Evolutionary conservation across 1,140 invertebrate genomes (phyloP).

Genomic region (Panagrolaimus sp.): DNA sequence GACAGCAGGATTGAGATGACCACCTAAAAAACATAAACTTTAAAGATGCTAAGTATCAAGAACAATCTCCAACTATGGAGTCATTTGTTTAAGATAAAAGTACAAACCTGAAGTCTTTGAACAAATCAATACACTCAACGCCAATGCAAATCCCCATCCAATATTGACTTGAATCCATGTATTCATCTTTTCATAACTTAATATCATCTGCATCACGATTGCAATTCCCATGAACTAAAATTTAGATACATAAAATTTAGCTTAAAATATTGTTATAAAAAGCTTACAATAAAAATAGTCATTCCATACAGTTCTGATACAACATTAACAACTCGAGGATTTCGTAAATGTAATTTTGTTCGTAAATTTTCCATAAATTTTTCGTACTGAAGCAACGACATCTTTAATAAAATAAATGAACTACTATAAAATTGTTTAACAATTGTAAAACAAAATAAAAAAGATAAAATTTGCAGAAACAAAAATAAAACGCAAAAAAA

Average conservation of each 20-base stretch:
- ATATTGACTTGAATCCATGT: slow-evolving; percentile 33
- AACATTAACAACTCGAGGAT: slow-evolving; percentile 29
- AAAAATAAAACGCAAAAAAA: too few species aligned
- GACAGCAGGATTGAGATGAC: slow-evolving; percentile 63
- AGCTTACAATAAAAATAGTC: slow-evolving; percentile 33
- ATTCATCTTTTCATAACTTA: slow-evolving; percentile 39
- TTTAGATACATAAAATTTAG: too few species aligned
- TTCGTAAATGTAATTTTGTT: slow-evolving; percentile 18
- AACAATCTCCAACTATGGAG: too few species aligned
- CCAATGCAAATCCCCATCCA: slow-evolving; percentile 36
- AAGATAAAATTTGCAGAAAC: too few species aligned
- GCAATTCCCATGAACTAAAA: slow-evolving; percentile 45
- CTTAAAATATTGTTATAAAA: too few species aligned
- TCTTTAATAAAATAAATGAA: too few species aligned
- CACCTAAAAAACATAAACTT: slow-evolving; percentile 60
- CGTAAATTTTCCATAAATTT: slow-evolving; percentile 18
- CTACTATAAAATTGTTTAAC: too few species aligned
- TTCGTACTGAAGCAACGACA: too few species aligned
- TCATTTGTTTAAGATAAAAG: too few species aligned
- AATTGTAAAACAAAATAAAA: too few species aligned
- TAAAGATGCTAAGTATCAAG: too few species aligned
- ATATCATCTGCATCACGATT: slow-evolving; percentile 31
- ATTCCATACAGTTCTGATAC: slow-evolving; percentile 41
- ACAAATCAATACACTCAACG: slow-evolving; percentile 41
- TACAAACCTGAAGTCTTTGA: slow-evolving; percentile 43